Conservation (phyloP, 1,140 invertebrate genomes). For the Drosophila elegans region DNA sequence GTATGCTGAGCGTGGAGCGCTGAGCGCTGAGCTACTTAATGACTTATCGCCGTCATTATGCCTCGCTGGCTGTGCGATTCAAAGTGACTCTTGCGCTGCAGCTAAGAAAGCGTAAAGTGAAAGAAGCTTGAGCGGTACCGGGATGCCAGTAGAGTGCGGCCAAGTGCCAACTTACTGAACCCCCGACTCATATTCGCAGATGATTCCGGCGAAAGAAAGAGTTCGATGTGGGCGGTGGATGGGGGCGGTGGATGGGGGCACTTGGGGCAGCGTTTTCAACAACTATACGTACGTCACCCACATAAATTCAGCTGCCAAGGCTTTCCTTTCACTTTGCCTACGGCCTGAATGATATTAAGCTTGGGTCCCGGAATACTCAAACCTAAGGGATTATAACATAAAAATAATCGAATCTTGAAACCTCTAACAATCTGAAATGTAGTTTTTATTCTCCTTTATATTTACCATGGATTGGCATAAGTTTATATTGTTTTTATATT, state of each 20-base stretch:
- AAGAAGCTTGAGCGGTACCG: constrained; percentile 55
- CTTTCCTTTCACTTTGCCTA: constrained; percentile 61
- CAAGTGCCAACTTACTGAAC: constrained; percentile 15
- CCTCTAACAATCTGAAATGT: constrained; percentile 5
- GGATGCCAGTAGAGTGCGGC: constrained; percentile 62
- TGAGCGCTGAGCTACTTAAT: constrained; percentile 69
- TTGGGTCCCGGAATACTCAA: constrained; percentile 14
- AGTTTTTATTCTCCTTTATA: not conserved
- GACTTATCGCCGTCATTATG: constrained; percentile 76
- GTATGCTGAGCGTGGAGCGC: constrained; percentile 10
- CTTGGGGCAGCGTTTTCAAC: constrained; percentile 51
- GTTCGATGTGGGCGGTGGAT: constrained; percentile 12
- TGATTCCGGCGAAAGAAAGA: constrained; percentile 34
- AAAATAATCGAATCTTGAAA: constrained; percentile 9
- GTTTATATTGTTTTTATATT: no score
- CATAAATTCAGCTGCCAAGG: constrained; percentile 48
- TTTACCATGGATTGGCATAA: not conserved
- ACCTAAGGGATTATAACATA: constrained; percentile 24
- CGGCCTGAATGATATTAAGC: constrained; percentile 66
- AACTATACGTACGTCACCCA: constrained; percentile 53
- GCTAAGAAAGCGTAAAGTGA: constrained; percentile 77
- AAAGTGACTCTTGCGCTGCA: constrained; percentile 53
- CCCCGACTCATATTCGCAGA: constrained; percentile 31
- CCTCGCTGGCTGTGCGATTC: constrained; percentile 53
- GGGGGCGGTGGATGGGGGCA: no score